Evolutionary conservation across 2,888 invertebrate genomes (phyloP).

Genomic region (Drosophila sordidula): DNA sequence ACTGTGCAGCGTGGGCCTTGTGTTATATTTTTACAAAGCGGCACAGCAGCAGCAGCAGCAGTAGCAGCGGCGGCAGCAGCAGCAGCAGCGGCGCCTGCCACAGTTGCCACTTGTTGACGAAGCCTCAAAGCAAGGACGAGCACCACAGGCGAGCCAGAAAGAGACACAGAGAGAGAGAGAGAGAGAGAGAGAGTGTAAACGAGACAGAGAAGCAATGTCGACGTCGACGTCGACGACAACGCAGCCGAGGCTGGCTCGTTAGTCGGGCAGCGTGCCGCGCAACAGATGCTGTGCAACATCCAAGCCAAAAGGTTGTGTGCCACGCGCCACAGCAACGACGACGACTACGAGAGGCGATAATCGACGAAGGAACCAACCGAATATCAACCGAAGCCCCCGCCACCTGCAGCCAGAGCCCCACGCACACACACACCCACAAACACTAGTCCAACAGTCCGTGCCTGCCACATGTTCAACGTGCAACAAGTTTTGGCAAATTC

Average conservation of each 20-base stretch:
- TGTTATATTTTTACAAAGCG: conserved; percentile 29
- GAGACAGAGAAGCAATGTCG: conserved; percentile 1
- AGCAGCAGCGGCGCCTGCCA: conserved; percentile 12
- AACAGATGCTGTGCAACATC: conserved; percentile 80
- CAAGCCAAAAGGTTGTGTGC: conserved; percentile 71
- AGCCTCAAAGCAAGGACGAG: conserved; percentile 22
- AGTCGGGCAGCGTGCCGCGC: conserved; percentile 60
- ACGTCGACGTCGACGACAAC: conserved; percentile 6
- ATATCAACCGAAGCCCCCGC: background rate
- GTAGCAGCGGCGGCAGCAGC: conserved; percentile 10
- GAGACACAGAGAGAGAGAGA: background rate
- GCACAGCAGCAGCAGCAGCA: conserved; percentile 15
- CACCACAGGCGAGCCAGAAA: background rate
- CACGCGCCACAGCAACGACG: conserved; percentile 29
- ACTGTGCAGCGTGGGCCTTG: conserved; percentile 53
- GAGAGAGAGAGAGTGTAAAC: background rate
- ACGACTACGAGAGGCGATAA: conserved; percentile 8
- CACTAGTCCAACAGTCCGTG: conserved; percentile 7
- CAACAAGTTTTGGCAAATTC: conserved; percentile 33
- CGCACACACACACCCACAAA: background rate
- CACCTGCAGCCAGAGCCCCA: background rate
- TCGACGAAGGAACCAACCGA: conserved; percentile 2
- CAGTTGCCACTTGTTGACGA: conserved; percentile 58
- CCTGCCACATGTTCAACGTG: conserved; percentile 31
- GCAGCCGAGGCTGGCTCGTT: conserved; percentile 56